Base-by-base conservation (phyloP, 2,113 vertebrate genomes). In the Bambusicola thoracicus region DNA sequence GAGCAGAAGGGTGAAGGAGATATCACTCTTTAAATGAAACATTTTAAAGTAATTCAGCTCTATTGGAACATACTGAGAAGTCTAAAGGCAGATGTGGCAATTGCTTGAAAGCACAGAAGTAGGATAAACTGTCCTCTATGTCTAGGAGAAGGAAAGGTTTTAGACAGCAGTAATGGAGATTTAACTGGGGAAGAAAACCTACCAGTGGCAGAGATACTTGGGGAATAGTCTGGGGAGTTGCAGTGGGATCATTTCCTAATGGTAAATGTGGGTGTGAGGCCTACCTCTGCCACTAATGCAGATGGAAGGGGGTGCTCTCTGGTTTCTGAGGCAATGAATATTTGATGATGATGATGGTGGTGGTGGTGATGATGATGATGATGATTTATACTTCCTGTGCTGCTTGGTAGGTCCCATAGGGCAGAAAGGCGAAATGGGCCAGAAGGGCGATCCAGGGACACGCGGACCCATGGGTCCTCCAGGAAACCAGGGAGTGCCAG, bases 381-480 rank as follows among this genome's bases (percentile, higher is more conserved):
- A n/a, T 58, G 20, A 58, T 58, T 58, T n/a, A 58, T 32, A 0
- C 48, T 13, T 80, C 25, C 29, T 85, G 6, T 93, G 15, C 21
- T 90, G 9, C 93, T 90, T 72, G 19, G 20, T 22, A 97, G 95
- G 59, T 80, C 11, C 59, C 72, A 80, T 69, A 95, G 97, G 98
- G 63, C 81, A 38, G 48, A 97, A 97, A 77, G 98, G 98, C 0
- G 92, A 95, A 56, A 14, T 0, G 21, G 98, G 97, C 17, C 1
- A 59, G 56, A 97, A 97, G 36, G 97, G 98, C 92, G 83, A 95
- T 5, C 10, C 19, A 0, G 98, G 98, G 2, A 20, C 51, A 22
- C 67, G 0, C 18, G 98, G 97, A 30, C 24, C 19, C 1, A 5
- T 13, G 34, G 97, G 98, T 65, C 38, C 36, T 51, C 17, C 43